A percentile compares a stretch with the other conserved stretches of the same genome.
Conservation (phyloP, 2,113 vertebrate genomes). For the Arizona elegans region DNA sequence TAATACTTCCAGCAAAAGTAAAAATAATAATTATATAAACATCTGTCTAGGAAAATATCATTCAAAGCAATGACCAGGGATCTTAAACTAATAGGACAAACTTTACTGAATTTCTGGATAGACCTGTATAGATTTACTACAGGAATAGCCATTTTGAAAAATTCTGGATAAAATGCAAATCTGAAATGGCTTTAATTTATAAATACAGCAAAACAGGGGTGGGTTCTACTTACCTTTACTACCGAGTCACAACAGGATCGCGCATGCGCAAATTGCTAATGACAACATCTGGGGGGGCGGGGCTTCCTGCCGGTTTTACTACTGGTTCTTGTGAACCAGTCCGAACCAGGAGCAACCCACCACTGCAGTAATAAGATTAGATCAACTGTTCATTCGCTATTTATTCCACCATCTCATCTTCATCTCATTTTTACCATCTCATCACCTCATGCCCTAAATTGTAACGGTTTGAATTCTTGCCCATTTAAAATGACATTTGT, state of each 20-base stretch:
- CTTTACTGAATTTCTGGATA: not conserved
- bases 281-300: too few species aligned
- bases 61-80: not conserved
- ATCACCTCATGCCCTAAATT: not conserved
- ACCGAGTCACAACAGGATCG: too few species aligned
- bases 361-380: not conserved
- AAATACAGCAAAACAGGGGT: not conserved
- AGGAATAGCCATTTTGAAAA: not conserved
- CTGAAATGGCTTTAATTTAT: not conserved
- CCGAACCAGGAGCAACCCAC: too few species aligned
- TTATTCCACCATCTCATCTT: not conserved
- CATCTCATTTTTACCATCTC: not conserved
- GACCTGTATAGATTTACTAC: not conserved
- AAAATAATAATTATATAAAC: not conserved
- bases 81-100: not conserved
- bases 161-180: not conserved
- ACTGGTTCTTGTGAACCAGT: too few species aligned
- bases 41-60: not conserved
- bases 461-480: not conserved
- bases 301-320: too few species aligned
- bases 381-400: not conserved
- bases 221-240: too few species aligned
- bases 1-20: not conserved
- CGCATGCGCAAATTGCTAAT: too few species aligned
- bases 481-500: not conserved